A percentile compares a stretch with the other conserved stretches of the same genome.
Conservation (phyloP, 1,140 invertebrate genomes). For the Ooceraea biroi region DNA sequence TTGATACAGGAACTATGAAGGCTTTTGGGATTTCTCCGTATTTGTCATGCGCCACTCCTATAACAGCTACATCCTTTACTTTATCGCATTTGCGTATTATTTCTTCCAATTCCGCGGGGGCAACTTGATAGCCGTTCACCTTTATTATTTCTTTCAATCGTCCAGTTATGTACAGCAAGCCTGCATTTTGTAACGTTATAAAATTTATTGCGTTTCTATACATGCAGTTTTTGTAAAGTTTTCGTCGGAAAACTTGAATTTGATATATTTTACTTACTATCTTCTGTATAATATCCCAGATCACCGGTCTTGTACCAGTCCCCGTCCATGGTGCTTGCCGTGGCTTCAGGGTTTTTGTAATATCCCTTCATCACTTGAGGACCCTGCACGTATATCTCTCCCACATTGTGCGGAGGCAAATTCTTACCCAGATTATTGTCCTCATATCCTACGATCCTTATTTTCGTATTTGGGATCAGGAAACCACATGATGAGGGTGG, state of each 20-base stretch:
- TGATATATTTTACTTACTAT: conserved; percentile 84
- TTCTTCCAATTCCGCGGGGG: conserved; percentile 78
- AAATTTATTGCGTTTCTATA: conserved; percentile 84
- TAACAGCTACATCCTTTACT: conserved; percentile 92
- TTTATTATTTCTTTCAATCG: conserved; percentile 89
- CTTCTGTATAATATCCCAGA: conserved; percentile 87
- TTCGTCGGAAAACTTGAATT: conserved; percentile 83
- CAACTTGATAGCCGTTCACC: conserved; percentile 87
- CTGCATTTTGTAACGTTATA: conserved; percentile 70
- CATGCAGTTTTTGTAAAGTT: conserved; percentile 73
- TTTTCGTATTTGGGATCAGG: conserved; percentile 88
- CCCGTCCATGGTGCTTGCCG: conserved; percentile 86
- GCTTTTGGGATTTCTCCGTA: conserved; percentile 93
- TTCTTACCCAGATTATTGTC: conserved; percentile 55
- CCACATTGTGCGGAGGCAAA: conserved; percentile 69
- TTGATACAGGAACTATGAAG: conserved; percentile 88
- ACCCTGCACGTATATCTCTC: conserved; percentile 74
- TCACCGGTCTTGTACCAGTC: conserved; percentile 94
- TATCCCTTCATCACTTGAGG: conserved; percentile 86
- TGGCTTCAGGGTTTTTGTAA: conserved; percentile 86
- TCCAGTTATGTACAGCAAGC: conserved; percentile 85
- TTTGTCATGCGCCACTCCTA: conserved; percentile 91
- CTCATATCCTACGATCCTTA: conserved; percentile 89
- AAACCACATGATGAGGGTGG: conserved; percentile 83
- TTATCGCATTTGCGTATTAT: conserved; percentile 82